Evolutionary conservation across 2,797 vertebrate genomes (phyloP).

Genomic region (Catharus ustulatus): DNA sequence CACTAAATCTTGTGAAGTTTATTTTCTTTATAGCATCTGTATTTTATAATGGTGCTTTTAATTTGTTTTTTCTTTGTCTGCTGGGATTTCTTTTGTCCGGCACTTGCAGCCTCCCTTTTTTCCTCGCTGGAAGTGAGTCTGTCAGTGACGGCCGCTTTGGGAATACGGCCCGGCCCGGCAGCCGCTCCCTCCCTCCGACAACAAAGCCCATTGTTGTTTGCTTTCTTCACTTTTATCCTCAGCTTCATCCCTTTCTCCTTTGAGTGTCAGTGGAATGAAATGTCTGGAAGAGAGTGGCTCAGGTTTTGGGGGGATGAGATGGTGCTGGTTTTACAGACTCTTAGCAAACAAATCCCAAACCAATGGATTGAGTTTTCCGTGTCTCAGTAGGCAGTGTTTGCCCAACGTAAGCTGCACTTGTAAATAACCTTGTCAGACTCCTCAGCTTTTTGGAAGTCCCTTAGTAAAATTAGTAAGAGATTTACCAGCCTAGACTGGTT

Average conservation of each 20-base stretch:
- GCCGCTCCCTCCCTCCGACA: constrained; percentile 60
- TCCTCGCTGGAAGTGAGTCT: constrained; percentile 83
- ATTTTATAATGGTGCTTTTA: constrained; percentile 95
- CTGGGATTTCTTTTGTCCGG: constrained; percentile 89
- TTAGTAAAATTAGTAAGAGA: not conserved
- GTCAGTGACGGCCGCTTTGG: constrained; percentile 86
- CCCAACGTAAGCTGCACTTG: not conserved
- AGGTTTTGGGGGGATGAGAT: constrained; percentile 45
- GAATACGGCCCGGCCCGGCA: constrained; percentile 76
- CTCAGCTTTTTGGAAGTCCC: not conserved
- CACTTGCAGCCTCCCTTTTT: constrained; percentile 76
- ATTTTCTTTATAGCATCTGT: constrained; percentile 98
- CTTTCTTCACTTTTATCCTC: constrained; percentile 70
- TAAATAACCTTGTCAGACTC: not conserved
- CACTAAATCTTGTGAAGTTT: constrained; percentile 93
- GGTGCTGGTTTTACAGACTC: not conserved
- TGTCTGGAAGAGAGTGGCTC: constrained; percentile 72
- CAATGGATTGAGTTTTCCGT: fast-evolving
- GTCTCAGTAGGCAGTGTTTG: not conserved
- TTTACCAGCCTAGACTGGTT: not conserved
- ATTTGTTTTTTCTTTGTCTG: constrained; percentile 95
- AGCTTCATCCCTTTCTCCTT: constrained; percentile 78
- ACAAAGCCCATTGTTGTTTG: constrained; percentile 78
- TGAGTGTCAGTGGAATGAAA: constrained; percentile 59
- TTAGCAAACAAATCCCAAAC: not conserved